phyloP scores from a whole-genome alignment of 2,797 vertebrate genomes.

The Amblyopsis hoosieri region DNA sequence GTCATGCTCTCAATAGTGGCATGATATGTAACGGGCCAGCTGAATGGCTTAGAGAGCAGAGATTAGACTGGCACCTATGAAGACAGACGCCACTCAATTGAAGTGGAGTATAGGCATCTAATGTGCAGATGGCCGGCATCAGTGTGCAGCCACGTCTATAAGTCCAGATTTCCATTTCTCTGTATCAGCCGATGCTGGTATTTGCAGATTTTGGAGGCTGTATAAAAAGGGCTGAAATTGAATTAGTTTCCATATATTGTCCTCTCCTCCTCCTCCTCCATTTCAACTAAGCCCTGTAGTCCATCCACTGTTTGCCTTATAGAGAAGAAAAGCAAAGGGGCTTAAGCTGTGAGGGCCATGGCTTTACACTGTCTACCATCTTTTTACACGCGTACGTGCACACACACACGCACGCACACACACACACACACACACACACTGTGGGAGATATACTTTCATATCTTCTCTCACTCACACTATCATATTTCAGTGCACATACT shows the following conservation, averaged over 20 bases:
- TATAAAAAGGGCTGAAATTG: conserved; percentile 71
- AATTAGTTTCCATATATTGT: conserved; percentile 81
- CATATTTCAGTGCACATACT: conserved; percentile 37
- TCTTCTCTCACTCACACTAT: conserved; percentile 43
- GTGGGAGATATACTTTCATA: conserved; percentile 36
- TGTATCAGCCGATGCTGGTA: conserved; percentile 66
- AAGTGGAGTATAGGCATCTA: conserved; percentile 55
- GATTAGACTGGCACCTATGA: conserved; percentile 40
- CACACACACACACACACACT: conserved; percentile 31
- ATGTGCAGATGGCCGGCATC: conserved; percentile 48
- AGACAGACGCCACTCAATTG: conserved; percentile 41
- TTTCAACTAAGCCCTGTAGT: conserved; percentile 67
- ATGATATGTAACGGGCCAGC: conserved; percentile 35
- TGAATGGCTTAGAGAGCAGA: conserved; percentile 12
- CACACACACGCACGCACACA: not conserved
- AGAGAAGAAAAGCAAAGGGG: conserved; percentile 67
- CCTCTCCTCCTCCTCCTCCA: conserved; percentile 62
- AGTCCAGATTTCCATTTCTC: conserved; percentile 70
- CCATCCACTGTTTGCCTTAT: conserved; percentile 75
- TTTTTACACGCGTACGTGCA: conserved; percentile 56
- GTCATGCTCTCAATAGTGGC: too few species aligned
- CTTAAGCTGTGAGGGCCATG: conserved; percentile 69
- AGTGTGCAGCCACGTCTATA: conserved; percentile 41
- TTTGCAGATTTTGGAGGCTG: conserved; percentile 67
- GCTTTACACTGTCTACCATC: conserved; percentile 64